A percentile compares a stretch with the other conserved stretches of the same genome.
phyloP scores from a whole-genome alignment of 1,140 invertebrate species.

The Ceratoteleas bidentatus region DNA sequence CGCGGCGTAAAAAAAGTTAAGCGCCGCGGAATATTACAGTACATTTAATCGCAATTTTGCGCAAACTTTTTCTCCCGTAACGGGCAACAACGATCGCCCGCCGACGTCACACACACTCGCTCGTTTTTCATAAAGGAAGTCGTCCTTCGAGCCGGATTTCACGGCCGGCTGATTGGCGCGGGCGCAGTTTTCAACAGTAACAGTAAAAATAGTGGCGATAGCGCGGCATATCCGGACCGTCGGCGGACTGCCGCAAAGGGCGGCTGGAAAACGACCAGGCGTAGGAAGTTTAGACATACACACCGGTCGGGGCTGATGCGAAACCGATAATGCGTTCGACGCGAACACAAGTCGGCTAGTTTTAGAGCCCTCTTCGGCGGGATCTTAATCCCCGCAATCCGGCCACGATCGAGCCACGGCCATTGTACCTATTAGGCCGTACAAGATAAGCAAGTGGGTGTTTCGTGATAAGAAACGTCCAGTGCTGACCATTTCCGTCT shows the following conservation, averaged over 20 bases:
- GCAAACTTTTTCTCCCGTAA: not conserved
- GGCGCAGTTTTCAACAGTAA: conserved; percentile 30
- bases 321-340: conserved; percentile 76
- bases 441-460: conserved; percentile 30
- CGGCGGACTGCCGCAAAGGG: conserved; percentile 11
- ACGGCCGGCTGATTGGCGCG: conserved; percentile 27
- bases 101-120: not conserved
- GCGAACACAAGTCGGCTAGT: conserved; percentile 48
- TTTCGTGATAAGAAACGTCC: conserved; percentile 2
- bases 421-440: conserved; percentile 58
- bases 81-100: not conserved
- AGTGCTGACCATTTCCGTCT: conserved; percentile 5
- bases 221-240: not conserved
- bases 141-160: conserved; percentile 16
- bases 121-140: conserved; percentile 22
- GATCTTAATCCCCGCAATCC: conserved; percentile 45
- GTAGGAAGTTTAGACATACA: conserved; percentile 4
- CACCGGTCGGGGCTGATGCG: conserved; percentile 68
- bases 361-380: conserved; percentile 43
- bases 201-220: conserved; percentile 29
- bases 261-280: conserved; percentile 6
- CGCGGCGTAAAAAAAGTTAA: no score
- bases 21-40: not conserved
- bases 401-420: conserved; percentile 55
- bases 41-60: conserved; percentile 6